Conservation (phyloP, 2,888 invertebrate species). For the Griposia aprilina region DNA sequence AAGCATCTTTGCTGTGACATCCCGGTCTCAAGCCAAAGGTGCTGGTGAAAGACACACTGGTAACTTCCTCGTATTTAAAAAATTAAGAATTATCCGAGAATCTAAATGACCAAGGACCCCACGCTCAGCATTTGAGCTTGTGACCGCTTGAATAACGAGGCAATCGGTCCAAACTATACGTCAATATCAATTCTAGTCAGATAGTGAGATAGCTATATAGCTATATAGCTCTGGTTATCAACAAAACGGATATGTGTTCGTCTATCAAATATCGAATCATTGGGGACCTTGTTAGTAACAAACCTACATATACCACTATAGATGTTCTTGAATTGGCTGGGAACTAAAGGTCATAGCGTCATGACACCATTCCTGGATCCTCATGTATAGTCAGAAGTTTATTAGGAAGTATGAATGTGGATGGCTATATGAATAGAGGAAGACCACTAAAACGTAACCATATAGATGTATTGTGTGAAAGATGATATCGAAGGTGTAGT, state of each 20-base stretch:
- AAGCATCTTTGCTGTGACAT: too few species aligned
- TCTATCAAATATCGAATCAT: not conserved
- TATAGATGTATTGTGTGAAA: not conserved
- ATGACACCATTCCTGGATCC: too few species aligned
- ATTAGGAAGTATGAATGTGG: not conserved
- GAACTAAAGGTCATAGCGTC: not conserved
- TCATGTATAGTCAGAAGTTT: not conserved
- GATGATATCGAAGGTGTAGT: not conserved
- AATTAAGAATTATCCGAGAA: not conserved
- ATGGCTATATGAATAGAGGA: not conserved
- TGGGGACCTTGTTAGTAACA: not conserved
- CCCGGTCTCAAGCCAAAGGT: too few species aligned
- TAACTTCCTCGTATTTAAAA: not conserved
- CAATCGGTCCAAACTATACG: not conserved
- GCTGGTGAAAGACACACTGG: not conserved
- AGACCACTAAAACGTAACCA: not conserved
- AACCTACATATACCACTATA: not conserved
- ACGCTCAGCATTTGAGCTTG: not conserved
- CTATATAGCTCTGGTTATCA: not conserved
- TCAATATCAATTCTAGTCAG: not conserved
- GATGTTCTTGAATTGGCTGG: not conserved
- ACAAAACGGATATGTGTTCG: slow-evolving; percentile 15
- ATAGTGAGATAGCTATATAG: not conserved
- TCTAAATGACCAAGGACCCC: not conserved
- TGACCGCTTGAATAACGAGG: not conserved